Conservation (phyloP, 2,888 invertebrate species). For the Troides helena region DNA sequence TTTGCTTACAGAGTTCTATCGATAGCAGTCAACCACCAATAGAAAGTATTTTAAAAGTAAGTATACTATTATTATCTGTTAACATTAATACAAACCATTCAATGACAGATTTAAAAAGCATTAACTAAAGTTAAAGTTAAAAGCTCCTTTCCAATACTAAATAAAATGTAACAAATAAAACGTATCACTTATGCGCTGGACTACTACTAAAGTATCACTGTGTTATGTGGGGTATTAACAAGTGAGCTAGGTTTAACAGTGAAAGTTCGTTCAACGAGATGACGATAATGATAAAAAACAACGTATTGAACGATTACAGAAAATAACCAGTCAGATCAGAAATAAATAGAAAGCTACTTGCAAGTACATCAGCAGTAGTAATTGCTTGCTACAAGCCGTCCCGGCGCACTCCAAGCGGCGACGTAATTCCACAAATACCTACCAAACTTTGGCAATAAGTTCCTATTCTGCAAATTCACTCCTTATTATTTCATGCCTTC, state of each 20-base stretch:
- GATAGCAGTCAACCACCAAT: slow-evolving; percentile 81
- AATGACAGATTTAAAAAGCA: too few species aligned
- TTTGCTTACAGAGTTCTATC: slow-evolving; percentile 59
- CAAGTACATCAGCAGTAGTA: neutral
- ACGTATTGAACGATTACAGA: too few species aligned
- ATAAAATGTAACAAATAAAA: neutral
- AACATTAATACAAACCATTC: too few species aligned
- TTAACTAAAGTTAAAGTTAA: too few species aligned
- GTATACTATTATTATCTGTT: slow-evolving; percentile 25
- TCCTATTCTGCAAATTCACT: slow-evolving; percentile 13
- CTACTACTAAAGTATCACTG: too few species aligned
- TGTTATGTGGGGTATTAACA: too few species aligned
- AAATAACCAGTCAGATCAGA: neutral
- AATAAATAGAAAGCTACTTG: neutral
- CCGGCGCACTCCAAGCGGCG: neutral
- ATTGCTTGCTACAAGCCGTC: slow-evolving; percentile 8
- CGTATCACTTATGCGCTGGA: too few species aligned
- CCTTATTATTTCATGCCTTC: slow-evolving; percentile 5
- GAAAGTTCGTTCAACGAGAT: too few species aligned
- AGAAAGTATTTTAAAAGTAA: slow-evolving; percentile 85
- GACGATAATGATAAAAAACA: too few species aligned
- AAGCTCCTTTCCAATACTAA: too few species aligned
- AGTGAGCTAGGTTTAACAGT: too few species aligned
- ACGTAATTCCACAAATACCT: neutral
- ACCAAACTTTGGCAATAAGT: slow-evolving; percentile 12